Base-by-base conservation (phyloP, 2,797 vertebrate genomes). In the Pangasius macronema region DNA sequence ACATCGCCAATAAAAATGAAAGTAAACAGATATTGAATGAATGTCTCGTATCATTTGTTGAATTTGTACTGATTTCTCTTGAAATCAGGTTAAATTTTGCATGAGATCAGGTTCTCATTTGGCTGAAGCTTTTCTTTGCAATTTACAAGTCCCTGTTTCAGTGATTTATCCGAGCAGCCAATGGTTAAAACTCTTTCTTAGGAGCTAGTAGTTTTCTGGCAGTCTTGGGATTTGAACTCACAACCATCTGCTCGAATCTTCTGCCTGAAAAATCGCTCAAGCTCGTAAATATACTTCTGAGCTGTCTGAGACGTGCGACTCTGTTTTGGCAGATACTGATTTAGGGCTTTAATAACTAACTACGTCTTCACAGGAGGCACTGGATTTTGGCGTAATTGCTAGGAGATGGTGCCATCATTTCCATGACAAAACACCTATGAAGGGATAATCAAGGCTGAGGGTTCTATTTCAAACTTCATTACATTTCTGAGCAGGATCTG, bases 391-490 rank as follows among this genome's bases (percentile, higher is more conserved):
- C 83, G 86, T 94, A 93, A 95, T 93, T 93, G 93, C 90, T 90
- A 89, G 88, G 90, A 59, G 90, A 93, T 92, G 91, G 91, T 90
- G 88, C 86, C 92, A 93, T 93, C 92, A 91, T 93, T 94, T 92
- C 94, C 89, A 80, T 93, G 93, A 94, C 93, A 94, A 93, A 90
- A 90, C 87, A 89, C 85, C 85, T 90, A 84, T 89, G 92, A 94
- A 87, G 86, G 91, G 93, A 93, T 95, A 94, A 95, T 94, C 93
- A 94, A 90, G 89, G 92, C 91, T 90, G 89, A 79, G 76, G 92
- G 94, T 94, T 95, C 93, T 87, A 95, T 95, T 95, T 96, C 95
- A 95, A 95, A 95, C 93, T 91, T 95, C 94, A 94, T 95, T 95
- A 95, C 91, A 92, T 95, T 94, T 93, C 91, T 93, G 94, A 93